Conservation (phyloP, 92 coral and sea anemone species). For the Desmophyllum pertusum region DNA sequence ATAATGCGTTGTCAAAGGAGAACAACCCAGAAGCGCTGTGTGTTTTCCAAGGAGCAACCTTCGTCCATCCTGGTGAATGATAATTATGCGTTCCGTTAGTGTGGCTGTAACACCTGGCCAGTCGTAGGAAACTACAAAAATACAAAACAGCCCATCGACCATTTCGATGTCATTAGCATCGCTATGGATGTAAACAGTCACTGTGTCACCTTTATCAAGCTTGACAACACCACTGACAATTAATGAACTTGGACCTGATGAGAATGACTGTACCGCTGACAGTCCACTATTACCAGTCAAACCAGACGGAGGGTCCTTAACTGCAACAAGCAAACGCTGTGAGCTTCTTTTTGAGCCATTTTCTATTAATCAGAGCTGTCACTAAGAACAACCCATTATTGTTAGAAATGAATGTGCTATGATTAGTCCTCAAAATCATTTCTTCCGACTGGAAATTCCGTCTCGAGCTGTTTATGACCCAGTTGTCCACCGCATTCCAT, state of each 20-base stretch:
- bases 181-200: constrained; percentile 27
- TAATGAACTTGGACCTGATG: constrained; percentile 37
- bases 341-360: background rate
- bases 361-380: constrained; percentile 23
- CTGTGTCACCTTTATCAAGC: constrained; percentile 20
- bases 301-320: too few species aligned
- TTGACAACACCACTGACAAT: too few species aligned
- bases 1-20: too few species aligned
- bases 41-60: constrained; percentile 43
- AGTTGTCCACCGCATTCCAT: constrained; percentile 41
- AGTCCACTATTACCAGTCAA: constrained; percentile 30
- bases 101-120: constrained; percentile 71
- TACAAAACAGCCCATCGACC: constrained; percentile 33
- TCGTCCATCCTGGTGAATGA: constrained; percentile 41
- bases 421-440: too few species aligned
- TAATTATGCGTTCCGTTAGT: background rate
- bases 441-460: too few species aligned
- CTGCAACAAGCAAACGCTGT: constrained; percentile 29
- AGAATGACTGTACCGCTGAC: constrained; percentile 14
- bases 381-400: constrained; percentile 44
- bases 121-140: constrained; percentile 47
- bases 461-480: too few species aligned
- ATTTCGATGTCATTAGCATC: background rate
- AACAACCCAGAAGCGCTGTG: background rate
- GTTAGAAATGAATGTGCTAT: background rate